Conservation (phyloP, 2,113 vertebrate species). For the Tychaedon coryphoeus region DNA sequence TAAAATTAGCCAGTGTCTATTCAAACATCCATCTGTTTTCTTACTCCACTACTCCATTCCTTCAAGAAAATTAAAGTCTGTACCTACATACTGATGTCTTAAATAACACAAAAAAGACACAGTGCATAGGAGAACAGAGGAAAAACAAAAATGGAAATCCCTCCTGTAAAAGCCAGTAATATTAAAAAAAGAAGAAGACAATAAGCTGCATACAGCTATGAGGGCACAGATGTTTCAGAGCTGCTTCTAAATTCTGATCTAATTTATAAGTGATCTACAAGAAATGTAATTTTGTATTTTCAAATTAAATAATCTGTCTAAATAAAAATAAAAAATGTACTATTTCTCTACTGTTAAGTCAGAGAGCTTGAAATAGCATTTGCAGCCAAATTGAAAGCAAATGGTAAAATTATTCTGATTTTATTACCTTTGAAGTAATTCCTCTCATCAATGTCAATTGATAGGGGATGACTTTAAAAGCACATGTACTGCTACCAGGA, state of each 20-base stretch:
- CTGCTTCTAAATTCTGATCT: neutral
- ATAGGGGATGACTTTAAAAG: neutral
- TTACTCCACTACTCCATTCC: neutral
- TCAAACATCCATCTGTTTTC: neutral
- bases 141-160: neutral
- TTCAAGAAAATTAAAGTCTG: neutral
- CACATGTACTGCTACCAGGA: neutral
- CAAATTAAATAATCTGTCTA: slow-evolving; percentile 11
- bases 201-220: neutral
- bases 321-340: neutral
- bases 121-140: neutral
- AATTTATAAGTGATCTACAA: neutral
- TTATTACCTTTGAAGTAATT: neutral
- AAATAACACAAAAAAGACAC: neutral
- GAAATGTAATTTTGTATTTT: neutral
- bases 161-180: neutral
- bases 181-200: neutral
- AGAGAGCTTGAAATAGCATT: neutral
- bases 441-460: neutral
- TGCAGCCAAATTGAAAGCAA: neutral
- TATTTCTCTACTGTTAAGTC: neutral
- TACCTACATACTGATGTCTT: neutral
- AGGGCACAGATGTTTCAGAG: neutral
- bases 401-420: neutral
- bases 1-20: neutral